A percentile compares a stretch with the other conserved stretches of the same genome.
These are phyloP conservation scores for Plestiodon gilberti DNA, from an alignment of 2,113 vertebrate species.

Conservation along the genomic window DNA sequence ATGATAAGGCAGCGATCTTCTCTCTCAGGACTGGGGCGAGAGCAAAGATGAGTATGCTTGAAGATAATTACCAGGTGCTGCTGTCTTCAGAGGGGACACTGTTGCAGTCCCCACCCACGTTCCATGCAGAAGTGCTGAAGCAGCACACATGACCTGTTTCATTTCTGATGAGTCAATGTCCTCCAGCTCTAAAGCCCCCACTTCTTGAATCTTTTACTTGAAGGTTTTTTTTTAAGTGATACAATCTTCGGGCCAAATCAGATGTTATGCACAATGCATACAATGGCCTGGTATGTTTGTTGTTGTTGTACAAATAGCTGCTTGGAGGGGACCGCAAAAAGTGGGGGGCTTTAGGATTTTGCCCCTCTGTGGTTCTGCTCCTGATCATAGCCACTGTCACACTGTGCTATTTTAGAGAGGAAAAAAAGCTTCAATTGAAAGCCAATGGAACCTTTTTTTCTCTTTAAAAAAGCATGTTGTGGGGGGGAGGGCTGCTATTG, in stretches of 20 bases:
- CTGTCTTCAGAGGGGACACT: background rate
- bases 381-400: too few relatives aligned
- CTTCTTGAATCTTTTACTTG: background rate
- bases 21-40: background rate
- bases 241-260: background rate
- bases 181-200: background rate
- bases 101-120: background rate
- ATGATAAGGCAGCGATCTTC: background rate
- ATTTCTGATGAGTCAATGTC: background rate
- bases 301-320: too few relatives aligned
- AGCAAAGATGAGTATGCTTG: background rate
- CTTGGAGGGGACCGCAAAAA: too few relatives aligned
- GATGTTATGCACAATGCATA: too few relatives aligned
- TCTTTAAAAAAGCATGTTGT: too few relatives aligned
- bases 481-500: too few relatives aligned
- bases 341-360: too few relatives aligned
- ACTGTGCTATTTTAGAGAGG: too few relatives aligned
- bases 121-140: background rate
- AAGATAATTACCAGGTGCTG: conserved; percentile 5
- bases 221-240: background rate
- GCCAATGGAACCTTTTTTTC: too few relatives aligned
- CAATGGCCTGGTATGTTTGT: too few relatives aligned
- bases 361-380: too few relatives aligned
- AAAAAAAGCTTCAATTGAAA: too few relatives aligned
- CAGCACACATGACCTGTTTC: background rate